A percentile compares a stretch with the other conserved stretches of the same genome.
Conservation (phyloP, 2,888 invertebrate species). For the Cheilosia variabilis region DNA sequence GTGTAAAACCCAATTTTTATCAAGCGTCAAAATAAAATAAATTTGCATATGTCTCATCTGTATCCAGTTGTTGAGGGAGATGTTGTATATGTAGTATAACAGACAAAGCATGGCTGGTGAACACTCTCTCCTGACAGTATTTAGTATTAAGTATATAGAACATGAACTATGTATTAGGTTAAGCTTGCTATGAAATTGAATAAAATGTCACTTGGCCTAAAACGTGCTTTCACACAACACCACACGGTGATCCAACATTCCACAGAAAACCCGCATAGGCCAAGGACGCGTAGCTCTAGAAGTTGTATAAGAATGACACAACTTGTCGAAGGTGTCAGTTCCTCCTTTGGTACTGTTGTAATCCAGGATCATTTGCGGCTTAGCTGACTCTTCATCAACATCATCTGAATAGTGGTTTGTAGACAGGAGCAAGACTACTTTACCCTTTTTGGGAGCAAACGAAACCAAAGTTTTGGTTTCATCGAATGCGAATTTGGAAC, state of each 20-base stretch:
- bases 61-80: constrained; percentile 1
- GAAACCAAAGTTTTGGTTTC: constrained; percentile 30
- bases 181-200: too few species aligned
- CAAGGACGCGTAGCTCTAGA: constrained; percentile 44
- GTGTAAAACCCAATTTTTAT: constrained; percentile 22
- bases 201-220: too few species aligned
- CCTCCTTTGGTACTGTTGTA: constrained; percentile 38
- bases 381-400: constrained; percentile 27
- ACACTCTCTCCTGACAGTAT: too few species aligned
- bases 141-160: too few species aligned
- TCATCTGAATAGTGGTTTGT: constrained; percentile 38
- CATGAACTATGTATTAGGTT: too few species aligned
- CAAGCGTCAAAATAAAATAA: constrained; percentile 7
- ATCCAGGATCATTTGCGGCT: constrained; percentile 46
- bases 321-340: constrained; percentile 30
- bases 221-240: too few species aligned
- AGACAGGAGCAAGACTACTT: constrained; percentile 25
- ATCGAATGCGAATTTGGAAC: constrained; percentile 21
- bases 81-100: neutral
- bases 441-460: constrained; percentile 39
- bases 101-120: too few species aligned
- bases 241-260: constrained; percentile 48
- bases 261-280: constrained; percentile 41
- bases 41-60: constrained; percentile 13
- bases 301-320: constrained; percentile 35